Evolutionary conservation across 2,113 vertebrate species (phyloP), one percentile per base, ranked within the genome.

Genomic region (Butastur rufipennis): DNA sequence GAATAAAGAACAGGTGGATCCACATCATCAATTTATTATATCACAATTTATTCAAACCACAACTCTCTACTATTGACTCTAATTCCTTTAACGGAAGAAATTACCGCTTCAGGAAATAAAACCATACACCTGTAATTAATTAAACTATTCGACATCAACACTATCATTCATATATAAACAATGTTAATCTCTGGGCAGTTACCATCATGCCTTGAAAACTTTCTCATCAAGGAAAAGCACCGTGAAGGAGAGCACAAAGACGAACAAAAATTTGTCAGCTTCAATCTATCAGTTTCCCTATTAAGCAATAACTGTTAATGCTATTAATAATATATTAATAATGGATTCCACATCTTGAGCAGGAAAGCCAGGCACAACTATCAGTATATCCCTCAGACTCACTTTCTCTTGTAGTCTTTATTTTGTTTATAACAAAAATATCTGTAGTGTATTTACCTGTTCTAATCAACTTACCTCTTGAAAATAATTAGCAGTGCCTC

Each of bases 101-200:
- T 88, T 87, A 91, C 81, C 80, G 77, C 70, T 95, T 59, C n/a
- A 18, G 81, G 95, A 96, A 96, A 96, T 89, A 96, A 91, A 96
- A 93, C 48, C 63, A 73, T 71, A 85, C 48, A 90, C 53, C 65
- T 87, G 61, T 79, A 95, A 96, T 94, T 94, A 90, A 95, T 95
- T 79, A 87, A 96, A 95, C 56, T 82, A 91, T 91, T 90, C 80
- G 45, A 96, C 81, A 96, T 68, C 89, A 93, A 87, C 61, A 45
- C 72, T 81, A 89, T 75, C 84, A 67, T 72, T 93, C 70, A 81
- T 56, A 94, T 38, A 93, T 20, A 91, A 97, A 93, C 61, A 87
- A 67, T 19, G 14, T 79, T 91, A 71, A 90, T 75, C 43, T 72
- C 85, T 68, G 85, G 79, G 31, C 88, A 90, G 74, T 65, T 88